Conservation (phyloP, 2,797 vertebrate genomes). For the Delichon dasypus region DNA sequence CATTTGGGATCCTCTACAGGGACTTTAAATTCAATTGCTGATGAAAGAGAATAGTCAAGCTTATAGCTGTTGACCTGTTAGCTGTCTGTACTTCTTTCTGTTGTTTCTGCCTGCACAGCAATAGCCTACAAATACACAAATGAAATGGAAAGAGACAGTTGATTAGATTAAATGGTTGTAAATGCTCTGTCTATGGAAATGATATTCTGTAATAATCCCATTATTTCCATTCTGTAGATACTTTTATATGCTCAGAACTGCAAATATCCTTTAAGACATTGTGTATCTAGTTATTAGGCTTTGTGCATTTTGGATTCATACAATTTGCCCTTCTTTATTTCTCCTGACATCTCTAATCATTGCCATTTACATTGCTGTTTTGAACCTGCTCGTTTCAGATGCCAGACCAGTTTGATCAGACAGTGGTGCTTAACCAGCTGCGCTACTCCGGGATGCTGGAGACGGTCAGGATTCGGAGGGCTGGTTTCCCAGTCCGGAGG, state of each 20-base stretch:
- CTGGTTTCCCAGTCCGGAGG: slow-evolving; percentile 90
- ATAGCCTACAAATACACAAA: neutral
- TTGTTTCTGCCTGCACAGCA: neutral
- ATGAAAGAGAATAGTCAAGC: neutral
- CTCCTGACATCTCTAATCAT: neutral
- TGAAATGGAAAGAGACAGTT: neutral
- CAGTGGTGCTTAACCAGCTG: slow-evolving; percentile 94
- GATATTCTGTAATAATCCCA: neutral
- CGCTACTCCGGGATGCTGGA: slow-evolving; percentile 96
- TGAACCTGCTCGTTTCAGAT: slow-evolving; percentile 76
- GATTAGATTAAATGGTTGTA: neutral
- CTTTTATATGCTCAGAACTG: neutral
- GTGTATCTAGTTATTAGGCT: neutral
- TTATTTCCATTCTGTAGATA: slow-evolving; percentile 7
- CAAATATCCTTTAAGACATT: neutral
- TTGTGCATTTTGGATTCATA: neutral
- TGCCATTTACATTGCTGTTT: neutral
- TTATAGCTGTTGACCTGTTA: neutral
- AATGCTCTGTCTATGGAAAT: neutral
- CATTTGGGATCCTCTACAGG: neutral
- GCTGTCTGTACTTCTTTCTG: neutral
- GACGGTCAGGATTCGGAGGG: slow-evolving; percentile 91
- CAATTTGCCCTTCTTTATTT: neutral
- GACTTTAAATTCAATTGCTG: neutral
- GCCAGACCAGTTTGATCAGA: slow-evolving; percentile 94